Base-by-base conservation (phyloP, 2,113 vertebrate genomes). In the Crocuta crocuta region DNA sequence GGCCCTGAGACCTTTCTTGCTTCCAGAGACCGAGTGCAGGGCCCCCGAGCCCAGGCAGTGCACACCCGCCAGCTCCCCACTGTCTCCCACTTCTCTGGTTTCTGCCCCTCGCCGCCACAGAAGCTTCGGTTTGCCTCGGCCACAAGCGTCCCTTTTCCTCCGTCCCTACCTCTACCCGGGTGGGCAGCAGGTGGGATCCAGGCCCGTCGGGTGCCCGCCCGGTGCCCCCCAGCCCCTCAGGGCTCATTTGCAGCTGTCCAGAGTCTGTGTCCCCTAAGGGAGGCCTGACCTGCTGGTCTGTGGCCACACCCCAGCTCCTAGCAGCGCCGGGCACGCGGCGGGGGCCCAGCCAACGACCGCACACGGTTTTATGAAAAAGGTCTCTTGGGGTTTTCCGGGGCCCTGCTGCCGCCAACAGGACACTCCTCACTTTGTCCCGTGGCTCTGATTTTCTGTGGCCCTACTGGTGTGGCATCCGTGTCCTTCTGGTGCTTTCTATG, bases 21-120 rank as follows among this genome's bases (percentile, higher is more conserved):
- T 92, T 43, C 15, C 7, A 13, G 13, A 76, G 17, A 4, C 19
- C 74, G 21, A 16, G 28, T 6, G 24, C 28, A 15, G 45, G 48
- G 48, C 28, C 81, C 0, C 6, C 28, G n/a, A 19, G n/a, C 31
- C 17, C 19, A 10, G 0, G 5, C 50, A 1, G 11, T 0, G 28
- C 28, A 2, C 0, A 1, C 26, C 71, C 7, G 1, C 33, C 1
- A 0, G 33, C n/a, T 71, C 21, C 48, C 9, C 0, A 0, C 10
- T 4, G 1, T 11, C 4, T 0, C n/a, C 89, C 0, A 0, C 45
- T 15, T 11, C 15, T 53, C 0, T 8, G 10, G 21, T 1, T 11
- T 19, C 66, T 10, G 55, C 45, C n/a, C 55, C 4, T 13, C 28
- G 53, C 17, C 10, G 1, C 53, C 23, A 6, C 55, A 66, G 58